phyloP scores from a whole-genome alignment of 2,113 vertebrate species.

The Microcebus ravelobensis region DNA sequence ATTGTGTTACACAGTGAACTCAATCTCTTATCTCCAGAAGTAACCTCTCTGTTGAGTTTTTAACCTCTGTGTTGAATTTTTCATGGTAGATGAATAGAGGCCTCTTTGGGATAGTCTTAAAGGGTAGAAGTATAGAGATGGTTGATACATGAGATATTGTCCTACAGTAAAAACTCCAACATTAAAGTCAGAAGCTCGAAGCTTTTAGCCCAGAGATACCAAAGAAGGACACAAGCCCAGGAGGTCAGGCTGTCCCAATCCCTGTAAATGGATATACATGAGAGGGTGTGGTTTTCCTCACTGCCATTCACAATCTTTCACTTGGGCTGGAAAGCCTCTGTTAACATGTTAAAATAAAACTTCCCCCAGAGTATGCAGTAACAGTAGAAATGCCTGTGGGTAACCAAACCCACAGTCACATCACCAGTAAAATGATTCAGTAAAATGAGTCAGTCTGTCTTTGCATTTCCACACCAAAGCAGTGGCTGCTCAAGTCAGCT shows the following conservation, averaged over 20 bases:
- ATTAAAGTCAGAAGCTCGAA: not conserved
- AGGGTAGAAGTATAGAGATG: not conserved
- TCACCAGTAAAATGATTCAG: slow-evolving; percentile 54
- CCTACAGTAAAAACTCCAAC: not conserved
- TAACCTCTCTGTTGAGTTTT: not conserved
- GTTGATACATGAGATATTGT: not conserved
- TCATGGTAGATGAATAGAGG: not conserved
- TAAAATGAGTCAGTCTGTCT: slow-evolving; percentile 54
- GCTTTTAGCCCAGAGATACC: not conserved
- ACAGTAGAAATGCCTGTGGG: slow-evolving; percentile 55
- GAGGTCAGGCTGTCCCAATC: not conserved
- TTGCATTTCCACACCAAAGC: not conserved
- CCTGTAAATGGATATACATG: not conserved
- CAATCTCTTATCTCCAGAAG: not conserved
- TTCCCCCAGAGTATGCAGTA: not conserved
- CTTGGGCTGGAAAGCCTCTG: slow-evolving; percentile 20
- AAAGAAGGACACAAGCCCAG: not conserved
- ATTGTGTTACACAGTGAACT: not conserved
- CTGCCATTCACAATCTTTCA: slow-evolving; percentile 31
- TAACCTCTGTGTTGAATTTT: not conserved
- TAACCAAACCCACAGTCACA: slow-evolving; percentile 53
- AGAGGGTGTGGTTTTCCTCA: not conserved
- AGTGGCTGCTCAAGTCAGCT: not conserved
- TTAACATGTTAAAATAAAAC: slow-evolving; percentile 49
- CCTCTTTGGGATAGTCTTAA: not conserved